A percentile compares a stretch with the other conserved stretches of the same genome.
These are phyloP conservation scores for Polydrusus tereticollis DNA, from an alignment of 2,888 invertebrate genomes.

Conservation along the genomic window DNA sequence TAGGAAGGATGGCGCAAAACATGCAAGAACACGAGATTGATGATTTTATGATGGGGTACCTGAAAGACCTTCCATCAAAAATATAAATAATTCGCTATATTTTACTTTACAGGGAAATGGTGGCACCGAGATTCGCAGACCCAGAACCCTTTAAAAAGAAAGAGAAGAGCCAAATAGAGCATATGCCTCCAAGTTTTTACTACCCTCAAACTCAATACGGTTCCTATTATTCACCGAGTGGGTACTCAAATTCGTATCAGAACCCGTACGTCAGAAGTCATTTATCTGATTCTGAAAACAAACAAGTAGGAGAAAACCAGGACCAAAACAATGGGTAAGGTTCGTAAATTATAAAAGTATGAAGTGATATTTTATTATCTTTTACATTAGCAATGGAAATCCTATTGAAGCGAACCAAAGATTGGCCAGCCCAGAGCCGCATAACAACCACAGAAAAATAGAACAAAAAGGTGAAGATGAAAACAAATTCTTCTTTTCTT, in stretches of 20 bases:
- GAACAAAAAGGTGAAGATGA: not conserved
- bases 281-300: not conserved
- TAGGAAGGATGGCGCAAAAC: not conserved
- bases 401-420: not conserved
- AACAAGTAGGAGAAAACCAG: not conserved
- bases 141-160: not conserved
- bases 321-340: too few relatives aligned
- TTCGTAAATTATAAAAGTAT: too few relatives aligned
- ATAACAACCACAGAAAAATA: not conserved
- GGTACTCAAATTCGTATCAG: not conserved
- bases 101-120: not conserved
- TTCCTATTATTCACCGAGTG: not conserved
- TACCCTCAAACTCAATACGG: constrained; percentile 15
- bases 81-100: not conserved
- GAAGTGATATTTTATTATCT: too few relatives aligned
- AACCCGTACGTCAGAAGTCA: not conserved
- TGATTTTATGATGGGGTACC: not conserved
- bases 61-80: not conserved
- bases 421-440: not conserved
- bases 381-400: not conserved
- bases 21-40: not conserved
- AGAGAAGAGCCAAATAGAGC: not conserved
- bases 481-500: not conserved
- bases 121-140: not conserved
- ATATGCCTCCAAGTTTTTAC: constrained; percentile 1